A percentile compares a stretch with the other conserved stretches of the same genome.
phyloP scores from a whole-genome alignment of 2,113 vertebrate genomes.

The Limnothrissa miodon region DNA sequence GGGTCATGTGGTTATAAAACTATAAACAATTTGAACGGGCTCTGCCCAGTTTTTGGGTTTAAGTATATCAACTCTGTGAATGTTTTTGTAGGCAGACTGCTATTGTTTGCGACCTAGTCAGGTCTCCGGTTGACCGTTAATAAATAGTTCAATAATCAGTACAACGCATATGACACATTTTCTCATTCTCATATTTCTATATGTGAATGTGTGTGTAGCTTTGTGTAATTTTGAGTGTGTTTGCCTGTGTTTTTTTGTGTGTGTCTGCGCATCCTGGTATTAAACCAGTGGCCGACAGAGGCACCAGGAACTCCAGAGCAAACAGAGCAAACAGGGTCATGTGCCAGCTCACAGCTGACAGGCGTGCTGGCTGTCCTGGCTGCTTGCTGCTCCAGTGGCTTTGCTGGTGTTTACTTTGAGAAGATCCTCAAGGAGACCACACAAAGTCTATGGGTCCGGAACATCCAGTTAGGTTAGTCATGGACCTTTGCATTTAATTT shows the following conservation, averaged over 20 bases:
- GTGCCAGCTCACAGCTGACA: slow-evolving; percentile 83
- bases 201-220: background rate
- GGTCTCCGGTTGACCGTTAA: too few relatives aligned
- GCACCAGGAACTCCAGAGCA: slow-evolving; percentile 56
- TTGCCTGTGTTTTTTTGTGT: slow-evolving; percentile 11
- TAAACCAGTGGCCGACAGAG: slow-evolving; percentile 87
- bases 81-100: too few relatives aligned
- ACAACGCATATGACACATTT: too few relatives aligned
- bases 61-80: too few relatives aligned
- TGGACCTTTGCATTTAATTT: background rate
- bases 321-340: slow-evolving; percentile 71
- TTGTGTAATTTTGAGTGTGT: slow-evolving; percentile 1
- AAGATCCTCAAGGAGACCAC: slow-evolving; percentile 50
- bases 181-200: too few relatives aligned
- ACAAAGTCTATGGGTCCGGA: slow-evolving; percentile 95
- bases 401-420: slow-evolving; percentile 59
- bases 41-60: too few relatives aligned
- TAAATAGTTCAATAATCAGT: too few relatives aligned
- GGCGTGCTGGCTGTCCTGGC: slow-evolving; percentile 88
- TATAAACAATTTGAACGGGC: too few relatives aligned
- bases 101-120: too few relatives aligned
- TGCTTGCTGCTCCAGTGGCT: slow-evolving; percentile 94
- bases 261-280: background rate
- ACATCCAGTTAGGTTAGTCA: slow-evolving; percentile 91
- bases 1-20: too few relatives aligned